These are phyloP conservation scores for Otolemur crassicaudatus DNA, from an alignment of 2,797 vertebrate species.

Conservation along the genomic window DNA sequence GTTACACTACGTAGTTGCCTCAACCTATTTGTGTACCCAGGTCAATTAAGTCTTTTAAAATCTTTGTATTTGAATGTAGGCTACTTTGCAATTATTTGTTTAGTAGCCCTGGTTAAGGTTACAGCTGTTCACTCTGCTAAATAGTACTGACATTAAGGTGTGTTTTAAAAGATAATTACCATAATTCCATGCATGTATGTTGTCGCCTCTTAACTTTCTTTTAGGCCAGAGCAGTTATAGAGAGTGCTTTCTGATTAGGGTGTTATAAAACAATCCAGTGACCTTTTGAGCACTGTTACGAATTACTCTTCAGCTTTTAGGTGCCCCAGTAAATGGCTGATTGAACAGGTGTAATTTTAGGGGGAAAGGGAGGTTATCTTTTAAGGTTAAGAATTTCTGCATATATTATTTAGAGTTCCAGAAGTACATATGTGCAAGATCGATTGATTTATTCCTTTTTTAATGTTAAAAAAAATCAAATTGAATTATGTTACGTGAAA, in stretches of 20 bases:
- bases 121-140: background rate
- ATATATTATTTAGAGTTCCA: constrained; percentile 17
- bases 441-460: background rate
- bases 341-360: background rate
- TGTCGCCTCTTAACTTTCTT: background rate
- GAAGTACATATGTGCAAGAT: background rate
- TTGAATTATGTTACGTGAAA: constrained; percentile 6
- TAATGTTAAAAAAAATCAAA: constrained; percentile 22
- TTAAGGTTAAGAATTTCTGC: background rate
- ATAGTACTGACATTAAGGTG: background rate
- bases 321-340: background rate
- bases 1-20: background rate
- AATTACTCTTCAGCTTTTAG: background rate
- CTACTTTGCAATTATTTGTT: constrained; percentile 32
- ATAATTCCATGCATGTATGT: background rate
- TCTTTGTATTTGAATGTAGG: background rate
- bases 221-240: background rate
- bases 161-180: background rate
- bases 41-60: constrained; percentile 24
- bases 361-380: background rate
- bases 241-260: background rate
- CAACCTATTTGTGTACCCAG: background rate
- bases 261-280: background rate
- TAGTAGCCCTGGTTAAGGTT: background rate
- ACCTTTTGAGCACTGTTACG: background rate